phyloP scores from a whole-genome alignment of 2,888 invertebrate species.

The Phortica okadai region DNA sequence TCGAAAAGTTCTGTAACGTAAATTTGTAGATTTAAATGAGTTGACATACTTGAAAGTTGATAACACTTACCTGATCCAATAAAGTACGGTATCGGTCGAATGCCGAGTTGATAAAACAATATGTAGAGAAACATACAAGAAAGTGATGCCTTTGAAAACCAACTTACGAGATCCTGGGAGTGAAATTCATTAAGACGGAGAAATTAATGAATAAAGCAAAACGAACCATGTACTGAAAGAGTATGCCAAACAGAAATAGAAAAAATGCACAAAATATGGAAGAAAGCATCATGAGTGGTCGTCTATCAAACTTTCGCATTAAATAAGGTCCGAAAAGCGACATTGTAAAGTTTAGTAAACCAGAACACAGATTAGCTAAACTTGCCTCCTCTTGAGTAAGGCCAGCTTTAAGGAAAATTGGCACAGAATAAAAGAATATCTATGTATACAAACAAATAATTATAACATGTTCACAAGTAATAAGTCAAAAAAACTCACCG shows the following conservation, averaged over 20 bases:
- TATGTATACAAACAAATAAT: constrained; percentile 39
- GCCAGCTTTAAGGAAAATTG: constrained; percentile 86
- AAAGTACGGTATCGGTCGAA: constrained; percentile 91
- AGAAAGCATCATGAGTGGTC: constrained; percentile 82
- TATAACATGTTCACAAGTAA: too few relatives aligned
- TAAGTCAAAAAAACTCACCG: constrained; percentile 77
- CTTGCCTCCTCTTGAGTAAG: constrained; percentile 80
- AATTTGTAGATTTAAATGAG: constrained; percentile 43
- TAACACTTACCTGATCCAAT: constrained; percentile 83
- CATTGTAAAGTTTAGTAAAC: constrained; percentile 82
- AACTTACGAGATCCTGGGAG: constrained; percentile 79
- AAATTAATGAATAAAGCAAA: neutral
- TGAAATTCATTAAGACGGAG: neutral
- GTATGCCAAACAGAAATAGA: constrained; percentile 80
- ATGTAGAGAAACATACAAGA: constrained; percentile 85
- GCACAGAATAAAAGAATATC: constrained; percentile 88
- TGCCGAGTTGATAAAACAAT: constrained; percentile 86
- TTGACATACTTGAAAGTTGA: too few relatives aligned
- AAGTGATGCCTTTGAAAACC: constrained; percentile 86
- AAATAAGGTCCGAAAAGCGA: constrained; percentile 82
- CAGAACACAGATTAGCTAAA: constrained; percentile 88
- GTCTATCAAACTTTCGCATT: constrained; percentile 82
- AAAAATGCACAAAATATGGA: constrained; percentile 79
- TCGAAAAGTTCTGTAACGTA: constrained; percentile 84
- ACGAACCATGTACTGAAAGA: constrained; percentile 80